phyloP scores from a whole-genome alignment of 35 echinoderm and acorn worm species.

The Patiria miniata region DNA sequence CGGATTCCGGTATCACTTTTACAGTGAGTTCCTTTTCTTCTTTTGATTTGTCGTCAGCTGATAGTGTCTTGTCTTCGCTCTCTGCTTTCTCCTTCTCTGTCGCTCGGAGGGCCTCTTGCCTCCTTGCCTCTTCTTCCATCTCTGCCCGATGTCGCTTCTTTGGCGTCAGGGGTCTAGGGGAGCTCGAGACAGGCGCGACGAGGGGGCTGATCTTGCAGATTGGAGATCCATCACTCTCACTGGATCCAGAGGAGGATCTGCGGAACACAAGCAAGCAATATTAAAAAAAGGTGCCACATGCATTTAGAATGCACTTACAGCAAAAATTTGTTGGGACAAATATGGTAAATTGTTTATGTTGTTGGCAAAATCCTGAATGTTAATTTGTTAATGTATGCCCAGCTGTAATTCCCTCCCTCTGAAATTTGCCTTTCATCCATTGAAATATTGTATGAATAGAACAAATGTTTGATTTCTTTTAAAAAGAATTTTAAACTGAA shows the following conservation, averaged over 20 bases:
- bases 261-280: background rate
- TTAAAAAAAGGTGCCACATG: background rate
- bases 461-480: too few species aligned
- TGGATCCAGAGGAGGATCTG: background rate
- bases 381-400: too few species aligned
- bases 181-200: background rate
- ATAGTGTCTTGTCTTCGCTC: background rate
- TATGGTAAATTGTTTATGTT: too few species aligned
- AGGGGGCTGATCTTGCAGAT: conserved; percentile 21
- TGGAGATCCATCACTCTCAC: conserved; percentile 10
- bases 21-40: background rate
- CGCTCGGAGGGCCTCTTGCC: background rate
- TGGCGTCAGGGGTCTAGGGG: background rate
- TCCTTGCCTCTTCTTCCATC: conserved; percentile 1
- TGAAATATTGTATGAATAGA: too few species aligned
- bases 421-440: too few species aligned
- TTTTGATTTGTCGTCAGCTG: background rate
- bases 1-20: background rate
- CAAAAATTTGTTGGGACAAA: background rate
- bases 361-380: too few species aligned
- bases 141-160: conserved; percentile 16
- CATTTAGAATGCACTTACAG: background rate
- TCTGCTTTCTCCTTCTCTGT: background rate
- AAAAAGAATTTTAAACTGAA: too few species aligned
- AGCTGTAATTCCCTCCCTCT: too few species aligned